phyloP scores from a whole-genome alignment of 1,140 invertebrate genomes.

The Leptinotarsa defecta region DNA sequence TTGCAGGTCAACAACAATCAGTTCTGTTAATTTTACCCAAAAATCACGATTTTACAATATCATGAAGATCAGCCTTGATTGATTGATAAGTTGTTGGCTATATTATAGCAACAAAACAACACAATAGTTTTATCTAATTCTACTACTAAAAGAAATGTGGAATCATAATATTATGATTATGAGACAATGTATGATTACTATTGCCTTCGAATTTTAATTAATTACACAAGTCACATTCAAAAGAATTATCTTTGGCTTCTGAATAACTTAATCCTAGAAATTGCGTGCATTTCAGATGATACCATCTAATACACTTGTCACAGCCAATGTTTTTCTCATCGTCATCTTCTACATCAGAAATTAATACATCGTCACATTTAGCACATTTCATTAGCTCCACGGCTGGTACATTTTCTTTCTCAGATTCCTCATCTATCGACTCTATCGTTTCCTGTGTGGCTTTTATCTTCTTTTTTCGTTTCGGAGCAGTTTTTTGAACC shows the following conservation, averaged over 20 bases:
- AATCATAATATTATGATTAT: constrained; percentile 7
- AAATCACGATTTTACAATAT: background rate
- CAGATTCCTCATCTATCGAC: constrained; percentile 8
- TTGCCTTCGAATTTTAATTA: constrained; percentile 16
- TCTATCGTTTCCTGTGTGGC: background rate
- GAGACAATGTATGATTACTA: constrained; percentile 15
- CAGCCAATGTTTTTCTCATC: constrained; percentile 24
- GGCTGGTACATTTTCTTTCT: constrained; percentile 12
- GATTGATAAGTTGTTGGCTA: constrained; percentile 14
- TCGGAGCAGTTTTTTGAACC: constrained; percentile 13
- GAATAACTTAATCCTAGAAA: constrained; percentile 11
- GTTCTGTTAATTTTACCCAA: constrained; percentile 3
- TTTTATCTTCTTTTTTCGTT: constrained; percentile 13
- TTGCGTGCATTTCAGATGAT: constrained; percentile 13
- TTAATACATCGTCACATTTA: constrained; percentile 12
- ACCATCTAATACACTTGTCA: constrained; percentile 22
- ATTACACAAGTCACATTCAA: constrained; percentile 12
- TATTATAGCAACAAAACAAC: constrained; percentile 14
- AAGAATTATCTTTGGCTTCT: constrained; percentile 11
- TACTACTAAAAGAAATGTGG: constrained; percentile 19
- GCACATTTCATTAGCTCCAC: constrained; percentile 17
- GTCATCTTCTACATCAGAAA: constrained; percentile 13
- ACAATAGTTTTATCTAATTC: constrained; percentile 9
- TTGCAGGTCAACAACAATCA: too few relatives aligned
- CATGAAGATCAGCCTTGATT: constrained; percentile 1